Evolutionary conservation across 2,113 vertebrate species (phyloP).

Genomic region (Fregetta grallaria): DNA sequence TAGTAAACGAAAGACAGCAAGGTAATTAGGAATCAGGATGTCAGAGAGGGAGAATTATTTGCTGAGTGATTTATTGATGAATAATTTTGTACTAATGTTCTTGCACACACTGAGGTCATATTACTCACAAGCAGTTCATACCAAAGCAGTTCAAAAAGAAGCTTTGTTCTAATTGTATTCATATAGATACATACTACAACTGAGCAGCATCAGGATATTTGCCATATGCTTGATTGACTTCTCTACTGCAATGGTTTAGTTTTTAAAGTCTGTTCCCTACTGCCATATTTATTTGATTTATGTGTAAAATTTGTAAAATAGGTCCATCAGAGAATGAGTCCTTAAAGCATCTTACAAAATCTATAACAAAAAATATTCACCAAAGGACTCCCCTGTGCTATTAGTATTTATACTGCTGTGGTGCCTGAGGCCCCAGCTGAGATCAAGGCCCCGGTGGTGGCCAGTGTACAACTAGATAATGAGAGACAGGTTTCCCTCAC

Average conservation of each 20-base stretch:
- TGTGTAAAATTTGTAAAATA: constrained; percentile 34
- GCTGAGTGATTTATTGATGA: constrained; percentile 67
- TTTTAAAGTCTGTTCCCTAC: constrained; percentile 8
- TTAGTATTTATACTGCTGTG: constrained; percentile 48
- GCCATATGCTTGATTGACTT: neutral
- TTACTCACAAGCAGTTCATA: constrained; percentile 44
- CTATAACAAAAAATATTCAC: constrained; percentile 24
- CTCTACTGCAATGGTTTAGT: neutral
- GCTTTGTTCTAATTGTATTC: neutral
- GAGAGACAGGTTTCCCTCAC: constrained; percentile 60
- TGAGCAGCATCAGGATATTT: neutral
- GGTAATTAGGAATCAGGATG: constrained; percentile 58
- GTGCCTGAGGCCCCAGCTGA: constrained; percentile 54
- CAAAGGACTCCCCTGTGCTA: constrained; percentile 23
- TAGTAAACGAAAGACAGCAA: constrained; percentile 45
- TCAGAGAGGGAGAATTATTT: constrained; percentile 61
- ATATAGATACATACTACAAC: neutral
- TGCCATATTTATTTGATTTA: constrained; percentile 52
- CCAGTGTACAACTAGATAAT: constrained; percentile 61
- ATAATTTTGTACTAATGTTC: constrained; percentile 51
- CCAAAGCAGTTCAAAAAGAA: constrained; percentile 19
- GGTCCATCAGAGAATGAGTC: constrained; percentile 34
- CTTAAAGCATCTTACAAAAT: constrained; percentile 23
- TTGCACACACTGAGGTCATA: neutral
- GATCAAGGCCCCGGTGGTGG: constrained; percentile 49